Base-by-base conservation (phyloP, 2,888 invertebrate genomes). In the Acutogordius australiensis region DNA sequence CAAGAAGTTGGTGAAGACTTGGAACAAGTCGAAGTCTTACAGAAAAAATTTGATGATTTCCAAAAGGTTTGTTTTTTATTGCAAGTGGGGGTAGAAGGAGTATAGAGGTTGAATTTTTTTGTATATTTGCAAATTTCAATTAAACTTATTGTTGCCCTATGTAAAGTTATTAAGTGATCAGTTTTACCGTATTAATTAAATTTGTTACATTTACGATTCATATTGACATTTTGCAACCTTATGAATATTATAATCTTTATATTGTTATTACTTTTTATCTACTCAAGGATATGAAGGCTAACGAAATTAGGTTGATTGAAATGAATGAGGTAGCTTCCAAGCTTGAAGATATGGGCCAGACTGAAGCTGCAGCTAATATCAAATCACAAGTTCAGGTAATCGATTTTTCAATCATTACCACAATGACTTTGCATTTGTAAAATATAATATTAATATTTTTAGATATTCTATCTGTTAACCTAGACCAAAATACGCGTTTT, bases 1-100 rank as follows among this genome's bases (percentile, higher is more conserved):
- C 84, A 87, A 67, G 90, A 91, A 71, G 87, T 91, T 1, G 91
- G 91, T 61, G 88, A 90, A 68, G 94, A 94, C 74, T 76, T 97
- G 66, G 94, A 94, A 72, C 90, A 94, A 70, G 94, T 94, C 51
- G 94, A 97, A 74, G 90, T 91, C 60, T 80, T 91, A 78, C 94
- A 94, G 75, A 91, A 94, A 81, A 91, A 91, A 74, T 94, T 94
- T 74, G 91, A 94, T 71, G 94, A 97, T 74, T 97, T 94, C 79
- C 86, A 87, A 72, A 60, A 60, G 28, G 60, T 60, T 23, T 4
- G 26, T 37, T 37, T 37, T 18, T 18, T n/a, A n/a, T n/a, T n/a
- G n/a, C n/a, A n/a, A n/a, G n/a, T n/a, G n/a, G n/a, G n/a, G n/a
- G n/a, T n/a, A n/a, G n/a, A n/a, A n/a, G n/a, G n/a, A n/a, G n/a